Evolutionary conservation across 2,113 vertebrate genomes (phyloP), one percentile per base, ranked within the genome.

Genomic region (Dasyprocta punctata): DNA sequence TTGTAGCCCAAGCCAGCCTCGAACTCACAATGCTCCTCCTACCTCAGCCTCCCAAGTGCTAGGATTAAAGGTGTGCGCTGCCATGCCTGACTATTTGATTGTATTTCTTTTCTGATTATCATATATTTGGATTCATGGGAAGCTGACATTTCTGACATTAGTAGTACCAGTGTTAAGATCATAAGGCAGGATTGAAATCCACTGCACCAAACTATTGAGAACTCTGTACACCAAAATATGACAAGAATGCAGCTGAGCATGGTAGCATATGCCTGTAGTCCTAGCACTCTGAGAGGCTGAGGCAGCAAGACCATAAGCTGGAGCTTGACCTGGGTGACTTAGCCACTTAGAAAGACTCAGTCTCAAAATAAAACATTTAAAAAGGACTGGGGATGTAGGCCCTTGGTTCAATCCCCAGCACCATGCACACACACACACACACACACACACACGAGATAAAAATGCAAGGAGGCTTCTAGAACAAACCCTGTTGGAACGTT

Each of bases 51-150:
- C n/a, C n/a, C n/a, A n/a, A n/a, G n/a, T n/a, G n/a, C n/a, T n/a
- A n/a, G n/a, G n/a, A n/a, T n/a, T n/a, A n/a, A n/a, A n/a, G n/a
- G n/a, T n/a, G n/a, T n/a, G n/a, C n/a, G n/a, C n/a, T n/a, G n/a
- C n/a, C n/a, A n/a, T n/a, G n/a, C n/a, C n/a, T n/a, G n/a, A n/a
- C n/a, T 71, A 60, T 67, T 78, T 78, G 28, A 36, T n/a, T 33
- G 47, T 10, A 36, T 67, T 73, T 75, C 38, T 49, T 84, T 60
- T 65, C 56, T 41, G 22, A 61, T 22, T 26, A 19, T 49, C 28
- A 36, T 22, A 22, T 0, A 16, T 24, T 41, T 49, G 14, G 10
- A 58, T 2, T 17, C 44, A 7, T 0, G 13, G 58, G 65, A 77
- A 26, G 9, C 30, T 63, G 22, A 47, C 2, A 0, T 22, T 83